Evolutionary conservation across 2,888 invertebrate genomes (phyloP).

Genomic region (Trilocha varians): DNA sequence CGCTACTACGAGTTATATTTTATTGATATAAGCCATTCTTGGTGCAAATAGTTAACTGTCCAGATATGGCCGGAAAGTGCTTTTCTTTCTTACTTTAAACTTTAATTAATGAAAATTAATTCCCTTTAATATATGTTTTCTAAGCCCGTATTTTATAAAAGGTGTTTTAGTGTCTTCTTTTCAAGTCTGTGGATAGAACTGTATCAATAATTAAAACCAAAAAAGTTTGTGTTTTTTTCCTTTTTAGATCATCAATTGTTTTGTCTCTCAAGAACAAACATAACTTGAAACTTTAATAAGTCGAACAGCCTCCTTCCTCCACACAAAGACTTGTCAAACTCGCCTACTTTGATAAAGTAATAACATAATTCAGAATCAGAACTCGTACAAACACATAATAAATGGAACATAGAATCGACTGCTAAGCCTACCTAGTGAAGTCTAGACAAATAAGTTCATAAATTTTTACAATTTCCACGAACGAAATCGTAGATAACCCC

Average conservation of each 20-base stretch:
- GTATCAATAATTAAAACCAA: too few species aligned
- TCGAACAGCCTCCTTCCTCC: background rate
- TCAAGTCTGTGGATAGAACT: too few species aligned
- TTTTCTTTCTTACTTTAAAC: too few species aligned
- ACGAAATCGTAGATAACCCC: background rate
- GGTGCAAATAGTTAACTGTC: conserved; percentile 28
- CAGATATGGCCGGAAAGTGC: too few species aligned
- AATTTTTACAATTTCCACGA: conserved; percentile 11
- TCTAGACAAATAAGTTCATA: conserved; percentile 26
- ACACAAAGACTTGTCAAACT: conserved; percentile 6
- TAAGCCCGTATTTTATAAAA: too few species aligned
- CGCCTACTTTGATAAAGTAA: conserved; percentile 8
- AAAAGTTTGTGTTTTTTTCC: conserved; percentile 6
- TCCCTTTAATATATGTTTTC: too few species aligned
- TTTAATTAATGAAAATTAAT: too few species aligned
- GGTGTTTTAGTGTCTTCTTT: too few species aligned
- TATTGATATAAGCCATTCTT: conserved; percentile 32
- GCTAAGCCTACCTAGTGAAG: conserved; percentile 29
- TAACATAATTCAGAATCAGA: conserved; percentile 11
- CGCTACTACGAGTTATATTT: conserved; percentile 40
- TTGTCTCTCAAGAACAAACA: conserved; percentile 4
- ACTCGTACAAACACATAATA: conserved; percentile 3
- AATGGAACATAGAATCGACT: conserved; percentile 24
- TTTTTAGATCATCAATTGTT: conserved; percentile 7
- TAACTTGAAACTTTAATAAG: conserved; percentile 4